Conservation (phyloP, 2,888 invertebrate genomes). For the Eupithecia abbreviata region DNA sequence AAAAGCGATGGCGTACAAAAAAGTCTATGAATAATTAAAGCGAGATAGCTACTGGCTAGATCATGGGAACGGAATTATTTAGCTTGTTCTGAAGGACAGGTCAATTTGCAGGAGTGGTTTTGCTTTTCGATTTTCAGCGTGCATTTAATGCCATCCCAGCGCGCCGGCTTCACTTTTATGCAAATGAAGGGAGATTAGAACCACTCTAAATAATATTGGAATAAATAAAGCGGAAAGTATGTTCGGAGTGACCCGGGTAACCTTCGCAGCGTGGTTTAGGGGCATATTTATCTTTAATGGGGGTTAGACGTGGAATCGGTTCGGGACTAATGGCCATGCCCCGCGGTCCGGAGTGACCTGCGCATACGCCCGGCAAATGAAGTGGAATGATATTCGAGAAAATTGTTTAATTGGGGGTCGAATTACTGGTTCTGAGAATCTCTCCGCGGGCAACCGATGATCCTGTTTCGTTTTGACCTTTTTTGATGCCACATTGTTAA, state of each 20-base stretch:
- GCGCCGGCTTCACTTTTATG: slow-evolving; percentile 63
- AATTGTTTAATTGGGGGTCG: slow-evolving; percentile 81
- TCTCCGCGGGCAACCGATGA: slow-evolving; percentile 41
- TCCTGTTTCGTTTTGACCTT: slow-evolving; percentile 62
- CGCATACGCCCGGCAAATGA: slow-evolving; percentile 57
- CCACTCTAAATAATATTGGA: slow-evolving; percentile 58
- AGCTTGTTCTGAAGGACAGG: slow-evolving; percentile 77
- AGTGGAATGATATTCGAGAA: slow-evolving; percentile 80
- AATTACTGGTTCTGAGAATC: slow-evolving; percentile 73
- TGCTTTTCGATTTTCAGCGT: slow-evolving; percentile 60
- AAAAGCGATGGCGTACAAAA: slow-evolving; percentile 80
- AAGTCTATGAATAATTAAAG: slow-evolving; percentile 84
- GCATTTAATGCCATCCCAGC: slow-evolving; percentile 60
- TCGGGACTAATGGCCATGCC: slow-evolving; percentile 75
- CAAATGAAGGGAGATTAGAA: slow-evolving; percentile 63
- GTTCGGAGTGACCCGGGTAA: slow-evolving; percentile 62
- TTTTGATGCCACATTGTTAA: slow-evolving; percentile 48
- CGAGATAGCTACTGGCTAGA: slow-evolving; percentile 82
- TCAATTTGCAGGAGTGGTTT: slow-evolving; percentile 79
- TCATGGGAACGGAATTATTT: slow-evolving; percentile 82
- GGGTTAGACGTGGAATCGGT: slow-evolving; percentile 74
- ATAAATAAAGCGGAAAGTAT: slow-evolving; percentile 64
- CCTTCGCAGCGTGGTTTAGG: slow-evolving; percentile 73
- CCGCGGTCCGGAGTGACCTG: slow-evolving; percentile 76
- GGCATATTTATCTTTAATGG: slow-evolving; percentile 81